Base-by-base conservation (phyloP, 2,113 vertebrate species). In the Bubo scandiacus region DNA sequence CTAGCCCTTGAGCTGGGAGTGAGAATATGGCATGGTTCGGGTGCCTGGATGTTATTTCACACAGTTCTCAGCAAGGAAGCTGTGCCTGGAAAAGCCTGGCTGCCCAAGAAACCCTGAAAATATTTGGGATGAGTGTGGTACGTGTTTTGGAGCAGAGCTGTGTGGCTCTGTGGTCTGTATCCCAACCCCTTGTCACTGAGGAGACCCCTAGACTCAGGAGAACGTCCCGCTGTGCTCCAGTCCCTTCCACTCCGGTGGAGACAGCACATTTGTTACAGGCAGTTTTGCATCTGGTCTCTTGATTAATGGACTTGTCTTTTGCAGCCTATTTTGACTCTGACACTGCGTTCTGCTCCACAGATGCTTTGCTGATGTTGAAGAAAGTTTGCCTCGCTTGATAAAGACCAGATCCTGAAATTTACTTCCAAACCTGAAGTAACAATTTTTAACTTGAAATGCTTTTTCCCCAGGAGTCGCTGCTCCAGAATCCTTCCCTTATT, bases 401-500 rank as follows among this genome's bases (percentile, higher is more conserved):
- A 98, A 98, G 98, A 98, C 91, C 98, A 98, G 98, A 98, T 97
- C 97, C 98, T 96, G 95, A 97, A 97, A 97, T 98, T 98, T 97
- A 97, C 97, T 98, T 98, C 98, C 98, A 98, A 98, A 98, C 98
- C 98, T 98, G 98, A 98, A 98, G 97, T 98, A 97, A 97, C 98
- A 97, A 97, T 98, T 98, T 98, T 98, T 98, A 98, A 98, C 98
- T 98, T 95, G 98, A 98, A 98, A 98, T n/a, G 23, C 97, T 97
- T 98, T 98, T 98, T 91, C 95, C 97, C 96, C 96, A 94, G 96
- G 98, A 98, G 97, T 98, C 89, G 29, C 95, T 81, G 70, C 72
- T 43, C 97, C 96, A 97, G 97, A 98, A 98, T 98, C 97, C 96
- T 98, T 98, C 97, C 98, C 98, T 98, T 98, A 98, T 98, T 98